Evolutionary conservation across 2,113 vertebrate genomes (phyloP).

Genomic region (Cichladusa arquata): DNA sequence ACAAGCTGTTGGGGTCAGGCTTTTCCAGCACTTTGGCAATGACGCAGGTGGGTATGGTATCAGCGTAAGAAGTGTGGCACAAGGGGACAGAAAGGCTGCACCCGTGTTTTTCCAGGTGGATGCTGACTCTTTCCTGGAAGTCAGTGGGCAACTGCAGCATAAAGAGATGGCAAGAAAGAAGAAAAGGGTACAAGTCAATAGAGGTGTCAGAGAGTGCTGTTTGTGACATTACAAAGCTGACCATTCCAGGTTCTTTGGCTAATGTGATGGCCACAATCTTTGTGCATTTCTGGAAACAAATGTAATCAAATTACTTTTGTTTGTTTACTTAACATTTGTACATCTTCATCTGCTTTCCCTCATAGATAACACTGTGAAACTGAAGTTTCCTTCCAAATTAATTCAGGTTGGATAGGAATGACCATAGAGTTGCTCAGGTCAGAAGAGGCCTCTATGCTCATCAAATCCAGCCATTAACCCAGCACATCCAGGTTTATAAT

Average conservation of each 20-base stretch:
- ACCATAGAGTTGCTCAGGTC: not conserved
- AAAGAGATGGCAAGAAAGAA: not conserved
- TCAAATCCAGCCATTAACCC: not conserved
- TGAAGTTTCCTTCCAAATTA: not conserved
- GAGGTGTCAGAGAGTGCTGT: not conserved
- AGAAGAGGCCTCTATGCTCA: not conserved
- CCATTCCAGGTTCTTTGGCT: not conserved
- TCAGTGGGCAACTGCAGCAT: conserved; percentile 83
- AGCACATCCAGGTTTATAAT: not conserved
- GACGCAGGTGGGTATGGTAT: conserved; percentile 83
- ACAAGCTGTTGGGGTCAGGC: conserved; percentile 82
- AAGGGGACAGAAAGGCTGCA: conserved; percentile 76
- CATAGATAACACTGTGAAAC: not conserved
- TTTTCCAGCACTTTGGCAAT: conserved; percentile 91
- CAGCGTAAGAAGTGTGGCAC: conserved; percentile 83
- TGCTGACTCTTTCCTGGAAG: conserved; percentile 89
- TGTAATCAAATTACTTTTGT: not conserved
- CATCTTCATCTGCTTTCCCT: not conserved
- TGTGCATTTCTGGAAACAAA: not conserved
- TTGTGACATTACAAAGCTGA: not conserved
- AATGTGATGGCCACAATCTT: not conserved
- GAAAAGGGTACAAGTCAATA: not conserved
- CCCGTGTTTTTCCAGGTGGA: conserved; percentile 85
- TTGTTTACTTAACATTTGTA: not conserved
- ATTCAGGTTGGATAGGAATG: not conserved